A percentile compares a stretch with the other conserved stretches of the same genome.
These are phyloP conservation scores for human (Homo sapiens) DNA, from an alignment of 2,113 vertebrate species.

Conservation along the genomic window GRCh38 chr5:15423001-15423500, in stretches of 20 bases:
- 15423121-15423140: neutral
- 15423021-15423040: neutral
- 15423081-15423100: neutral
- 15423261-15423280: slow-evolving; percentile 63
- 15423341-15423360: slow-evolving; percentile 65
- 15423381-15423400: slow-evolving; percentile 57
- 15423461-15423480: neutral
- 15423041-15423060: neutral
- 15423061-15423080: neutral
- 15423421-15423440: slow-evolving; percentile 26
- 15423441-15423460: slow-evolving; percentile 29
- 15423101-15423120: neutral
- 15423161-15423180: neutral
- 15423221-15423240: slow-evolving; percentile 46
- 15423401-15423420: slow-evolving; percentile 36
- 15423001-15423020: slow-evolving; percentile 24
- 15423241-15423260: slow-evolving; percentile 57
- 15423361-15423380: slow-evolving; percentile 70
- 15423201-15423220: slow-evolving; percentile 6
- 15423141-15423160: neutral
- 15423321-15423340: slow-evolving; percentile 73
- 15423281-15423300: slow-evolving; percentile 73
- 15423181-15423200: neutral
- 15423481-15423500: neutral
- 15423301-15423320: slow-evolving; percentile 62